Base-by-base conservation (phyloP, 2,113 vertebrate genomes). In the Pimephales promelas region DNA sequence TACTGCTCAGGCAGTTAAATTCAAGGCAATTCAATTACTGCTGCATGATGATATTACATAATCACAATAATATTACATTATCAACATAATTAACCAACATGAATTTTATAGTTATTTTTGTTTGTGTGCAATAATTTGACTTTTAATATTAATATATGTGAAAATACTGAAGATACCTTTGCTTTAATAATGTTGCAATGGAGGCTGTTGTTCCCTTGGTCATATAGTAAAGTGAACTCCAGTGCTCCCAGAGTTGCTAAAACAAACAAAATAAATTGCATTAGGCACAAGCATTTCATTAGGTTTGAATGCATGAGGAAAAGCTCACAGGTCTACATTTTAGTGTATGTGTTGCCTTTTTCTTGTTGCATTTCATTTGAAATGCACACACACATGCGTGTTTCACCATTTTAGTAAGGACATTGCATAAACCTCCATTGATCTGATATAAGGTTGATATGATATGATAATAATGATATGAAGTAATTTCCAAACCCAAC, bases 191-290 rank as follows among this genome's bases (percentile, higher is more conserved):
- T 96, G 89, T 94, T 94, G 90, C 98, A 99, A 74, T 97, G 94
- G 86, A 99, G 92, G 83, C 96, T 97, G 93, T 93, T 98, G 90
- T 95, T 97, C 34, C 96, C 96, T 92, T 97, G 97, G 88, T 98
- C 95, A 0, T 97, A 98, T 47, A 95, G 94, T 79, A 99, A 94
- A 88, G 95, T 96, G 94, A 99, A 99, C 87, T 99, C 98, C 86
- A 99, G 92, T 0, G 96, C 93, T 34, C 98, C 98, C 91, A 99
- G 93, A 0, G 97, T 98, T 52, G 97, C 97, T 99, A 91, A 59
- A 86, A 92, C 0, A 89, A 85, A 91, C 75, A 75, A 16, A 52
- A 20, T 47, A 52, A 31, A 74, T 52, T 74, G 43, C 24, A 49
- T 74, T 31, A 74, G 14, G 0, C 71, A 31, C 14, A 52, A 31